A percentile compares a stretch with the other conserved stretches of the same genome.
Evolutionary conservation across 2,113 vertebrate genomes (phyloP).

Genomic region (Lycaon pictus): DNA sequence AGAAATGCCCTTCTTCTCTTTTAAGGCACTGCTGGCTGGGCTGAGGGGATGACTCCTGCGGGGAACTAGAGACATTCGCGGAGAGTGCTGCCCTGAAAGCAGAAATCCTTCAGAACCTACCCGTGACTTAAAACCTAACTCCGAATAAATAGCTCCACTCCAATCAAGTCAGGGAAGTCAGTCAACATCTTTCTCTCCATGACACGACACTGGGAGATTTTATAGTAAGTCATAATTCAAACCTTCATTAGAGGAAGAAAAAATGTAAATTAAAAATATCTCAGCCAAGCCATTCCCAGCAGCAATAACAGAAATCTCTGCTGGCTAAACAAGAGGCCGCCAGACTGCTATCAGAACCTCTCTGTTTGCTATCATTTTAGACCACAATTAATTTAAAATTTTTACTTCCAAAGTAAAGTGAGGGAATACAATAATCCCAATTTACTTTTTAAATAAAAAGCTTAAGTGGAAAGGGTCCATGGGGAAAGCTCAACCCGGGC

Average conservation of each 20-base stretch:
- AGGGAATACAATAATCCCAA: slow-evolving; percentile 82
- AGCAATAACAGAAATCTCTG: slow-evolving; percentile 77
- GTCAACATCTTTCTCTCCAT: slow-evolving; percentile 52
- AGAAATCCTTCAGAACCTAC: slow-evolving; percentile 1
- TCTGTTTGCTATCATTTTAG: slow-evolving; percentile 79
- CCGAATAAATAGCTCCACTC: slow-evolving; percentile 65
- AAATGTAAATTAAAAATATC: slow-evolving; percentile 80
- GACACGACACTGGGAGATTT: slow-evolving; percentile 47
- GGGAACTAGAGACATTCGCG: neutral
- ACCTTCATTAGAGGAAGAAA: slow-evolving; percentile 77
- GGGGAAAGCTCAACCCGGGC: slow-evolving; percentile 64
- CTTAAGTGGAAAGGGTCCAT: slow-evolving; percentile 76
- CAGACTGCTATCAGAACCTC: slow-evolving; percentile 72
- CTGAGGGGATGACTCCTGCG: neutral
- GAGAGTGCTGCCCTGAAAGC: neutral
- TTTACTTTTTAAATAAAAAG: slow-evolving; percentile 85
- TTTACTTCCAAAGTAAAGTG: slow-evolving; percentile 79
- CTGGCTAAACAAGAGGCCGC: slow-evolving; percentile 74
- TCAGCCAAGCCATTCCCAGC: slow-evolving; percentile 81
- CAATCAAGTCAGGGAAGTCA: slow-evolving; percentile 56
- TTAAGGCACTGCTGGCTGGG: neutral
- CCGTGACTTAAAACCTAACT: neutral
- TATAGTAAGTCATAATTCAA: slow-evolving; percentile 82
- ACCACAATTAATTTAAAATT: slow-evolving; percentile 83
- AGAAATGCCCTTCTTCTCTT: neutral